Evolutionary conservation across 1,140 invertebrate genomes (phyloP), one percentile per base, ranked within the genome.

Genomic region (Camponotus vicinus): DNA sequence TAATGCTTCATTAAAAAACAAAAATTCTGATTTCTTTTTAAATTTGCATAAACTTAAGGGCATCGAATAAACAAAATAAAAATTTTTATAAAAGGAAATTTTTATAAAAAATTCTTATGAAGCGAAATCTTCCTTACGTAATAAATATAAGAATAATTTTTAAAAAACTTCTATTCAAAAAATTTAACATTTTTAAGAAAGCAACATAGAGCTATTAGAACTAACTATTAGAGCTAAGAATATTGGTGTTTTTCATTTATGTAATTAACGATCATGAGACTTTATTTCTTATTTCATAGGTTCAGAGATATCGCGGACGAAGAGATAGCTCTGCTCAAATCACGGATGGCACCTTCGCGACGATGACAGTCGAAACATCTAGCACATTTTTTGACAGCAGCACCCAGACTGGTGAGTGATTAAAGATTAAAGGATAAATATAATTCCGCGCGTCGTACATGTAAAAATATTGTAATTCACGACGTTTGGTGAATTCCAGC

Each of bases 331-430:
- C 97, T 15, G 98, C 98, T 1, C 98, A 98, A 95, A 98, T 98
- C 89, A 97, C 97, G 34, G 98, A 98, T 91, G 98, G 98, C 6
- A 98, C 98, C n/a, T 97, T 98, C 77, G 98, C 97, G 8, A 98
- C 98, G 18, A 98, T 98, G 98, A 98, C 98, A 0, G 97, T 98
- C 5, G 98, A 98, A 93, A 98, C 98, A 1, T 98, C 98, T 1
- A 98, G 97, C 93, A 98, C 98, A 0, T 98, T 98, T 94, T 99
- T 98, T 92, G 98, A 99, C 95, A 98, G 97, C 82, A 98, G 98
- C 93, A 98, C 98, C 5, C 98, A 98, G 95, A 98, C 98, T 95
- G 98, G 98, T 98, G 94, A 97, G 97, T 95, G 18, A 84, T 40
- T 34, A 27, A 45, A 45, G n/a, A 84, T 49, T 34, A 27, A 45